phyloP scores from a whole-genome alignment of 2,113 vertebrate species.

The Synodontis membranacea region DNA sequence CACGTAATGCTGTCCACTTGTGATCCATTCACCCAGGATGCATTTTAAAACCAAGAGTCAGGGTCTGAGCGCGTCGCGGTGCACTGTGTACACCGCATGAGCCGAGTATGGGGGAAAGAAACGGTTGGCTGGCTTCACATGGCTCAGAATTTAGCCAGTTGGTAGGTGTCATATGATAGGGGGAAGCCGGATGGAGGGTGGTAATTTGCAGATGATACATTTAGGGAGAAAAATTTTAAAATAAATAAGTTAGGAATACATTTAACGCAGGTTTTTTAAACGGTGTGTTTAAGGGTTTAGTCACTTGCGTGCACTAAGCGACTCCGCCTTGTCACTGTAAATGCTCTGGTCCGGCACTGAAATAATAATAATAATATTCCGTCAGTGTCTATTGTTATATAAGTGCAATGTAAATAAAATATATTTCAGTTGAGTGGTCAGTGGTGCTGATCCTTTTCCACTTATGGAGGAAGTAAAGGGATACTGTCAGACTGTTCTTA shows the following conservation, averaged over 20 bases:
- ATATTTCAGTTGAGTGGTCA: background rate
- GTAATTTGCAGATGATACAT: too few species aligned
- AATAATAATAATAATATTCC: background rate
- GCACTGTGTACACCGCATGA: too few species aligned
- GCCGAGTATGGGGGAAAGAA: too few species aligned
- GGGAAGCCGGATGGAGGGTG: too few species aligned
- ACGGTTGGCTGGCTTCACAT: too few species aligned
- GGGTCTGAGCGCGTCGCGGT: too few species aligned
- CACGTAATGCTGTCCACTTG: too few species aligned
- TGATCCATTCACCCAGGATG: too few species aligned
- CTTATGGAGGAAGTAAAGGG: background rate
- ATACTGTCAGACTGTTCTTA: background rate
- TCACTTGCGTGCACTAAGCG: background rate
- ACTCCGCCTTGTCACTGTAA: background rate
- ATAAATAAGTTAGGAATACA: background rate
- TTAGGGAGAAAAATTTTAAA: too few species aligned
- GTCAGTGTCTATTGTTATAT: background rate
- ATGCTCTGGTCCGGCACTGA: background rate
- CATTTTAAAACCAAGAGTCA: too few species aligned
- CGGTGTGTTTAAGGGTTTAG: background rate
- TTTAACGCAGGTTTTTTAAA: background rate
- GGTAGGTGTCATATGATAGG: too few species aligned
- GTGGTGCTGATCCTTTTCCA: background rate
- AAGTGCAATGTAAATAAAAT: background rate
- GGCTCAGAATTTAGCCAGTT: too few species aligned